These are phyloP conservation scores for Rhea pennata DNA, from an alignment of 2,113 vertebrate species.

Conservation along the genomic window DNA sequence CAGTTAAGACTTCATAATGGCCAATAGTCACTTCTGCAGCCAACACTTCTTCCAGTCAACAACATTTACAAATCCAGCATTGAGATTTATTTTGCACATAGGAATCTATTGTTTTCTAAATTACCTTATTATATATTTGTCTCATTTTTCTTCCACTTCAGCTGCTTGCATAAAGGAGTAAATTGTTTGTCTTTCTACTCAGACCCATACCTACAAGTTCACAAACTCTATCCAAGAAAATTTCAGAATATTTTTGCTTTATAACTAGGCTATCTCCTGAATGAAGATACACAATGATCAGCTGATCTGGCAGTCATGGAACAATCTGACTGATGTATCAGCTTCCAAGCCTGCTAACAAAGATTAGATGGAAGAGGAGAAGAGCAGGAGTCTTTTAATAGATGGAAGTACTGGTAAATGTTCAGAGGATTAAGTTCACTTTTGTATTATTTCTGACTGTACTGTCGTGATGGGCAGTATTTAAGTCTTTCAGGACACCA, in stretches of 20 bases:
- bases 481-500: not conserved
- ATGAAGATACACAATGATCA: not conserved
- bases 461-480: not conserved
- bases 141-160: not conserved
- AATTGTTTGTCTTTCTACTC: not conserved
- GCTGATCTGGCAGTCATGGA: not conserved
- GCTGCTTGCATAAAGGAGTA: not conserved
- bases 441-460: not conserved
- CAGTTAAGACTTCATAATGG: not conserved
- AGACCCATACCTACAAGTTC: not conserved
- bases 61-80: not conserved
- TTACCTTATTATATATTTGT: not conserved
- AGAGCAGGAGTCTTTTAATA: not conserved
- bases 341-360: not conserved
- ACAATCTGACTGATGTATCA: not conserved
- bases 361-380: not conserved
- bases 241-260: not conserved
- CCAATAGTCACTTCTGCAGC: slow-evolving; percentile 25
- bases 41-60: not conserved
- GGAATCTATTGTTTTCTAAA: not conserved
- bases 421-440: not conserved
- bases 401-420: not conserved
- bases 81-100: not conserved
- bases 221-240: not conserved
- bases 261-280: not conserved